Percentiles rank a stretch among this genome's conserved stretches.
phyloP scores from a whole-genome alignment of 1,140 invertebrate species.

The Choristoneura fumiferana region DNA sequence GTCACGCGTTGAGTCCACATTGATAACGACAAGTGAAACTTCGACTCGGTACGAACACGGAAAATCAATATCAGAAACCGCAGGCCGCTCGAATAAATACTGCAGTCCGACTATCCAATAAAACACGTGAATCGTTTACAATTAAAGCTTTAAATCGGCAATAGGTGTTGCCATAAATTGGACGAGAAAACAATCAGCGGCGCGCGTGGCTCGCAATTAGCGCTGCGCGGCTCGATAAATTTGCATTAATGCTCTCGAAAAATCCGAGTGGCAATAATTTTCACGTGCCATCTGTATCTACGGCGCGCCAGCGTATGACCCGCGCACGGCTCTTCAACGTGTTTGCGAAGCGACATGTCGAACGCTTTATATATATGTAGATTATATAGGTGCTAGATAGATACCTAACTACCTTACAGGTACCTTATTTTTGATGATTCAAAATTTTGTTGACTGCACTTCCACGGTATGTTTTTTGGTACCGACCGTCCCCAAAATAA shows the following conservation, averaged over 20 bases:
- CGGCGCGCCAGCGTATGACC: constrained; percentile 27
- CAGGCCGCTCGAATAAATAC: constrained; percentile 72
- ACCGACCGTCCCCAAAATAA: too few species aligned
- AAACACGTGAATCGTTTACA: constrained; percentile 76
- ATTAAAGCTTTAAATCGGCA: constrained; percentile 78
- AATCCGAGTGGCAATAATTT: constrained; percentile 75
- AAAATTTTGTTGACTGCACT: neutral
- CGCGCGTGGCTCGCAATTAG: constrained; percentile 73
- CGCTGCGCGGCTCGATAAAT: constrained; percentile 74
- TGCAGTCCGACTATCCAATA: constrained; percentile 69
- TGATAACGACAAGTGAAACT: constrained; percentile 38
- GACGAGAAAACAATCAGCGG: constrained; percentile 76
- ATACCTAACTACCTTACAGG: too few species aligned
- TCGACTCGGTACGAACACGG: constrained; percentile 52
- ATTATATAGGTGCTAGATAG: too few species aligned
- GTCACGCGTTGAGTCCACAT: constrained; percentile 22
- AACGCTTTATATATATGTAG: too few species aligned
- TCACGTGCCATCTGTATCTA: constrained; percentile 52
- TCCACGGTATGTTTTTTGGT: too few species aligned
- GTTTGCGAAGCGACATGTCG: neutral
- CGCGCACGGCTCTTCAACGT: constrained; percentile 21
- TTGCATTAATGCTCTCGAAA: constrained; percentile 78
- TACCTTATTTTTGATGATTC: too few species aligned
- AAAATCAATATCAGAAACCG: constrained; percentile 75
- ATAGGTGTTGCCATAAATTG: constrained; percentile 78